A percentile compares a stretch with the other conserved stretches of the same genome.
Evolutionary conservation across 2,797 vertebrate species (phyloP).

Genomic region (Aplochiton taeniatus): DNA sequence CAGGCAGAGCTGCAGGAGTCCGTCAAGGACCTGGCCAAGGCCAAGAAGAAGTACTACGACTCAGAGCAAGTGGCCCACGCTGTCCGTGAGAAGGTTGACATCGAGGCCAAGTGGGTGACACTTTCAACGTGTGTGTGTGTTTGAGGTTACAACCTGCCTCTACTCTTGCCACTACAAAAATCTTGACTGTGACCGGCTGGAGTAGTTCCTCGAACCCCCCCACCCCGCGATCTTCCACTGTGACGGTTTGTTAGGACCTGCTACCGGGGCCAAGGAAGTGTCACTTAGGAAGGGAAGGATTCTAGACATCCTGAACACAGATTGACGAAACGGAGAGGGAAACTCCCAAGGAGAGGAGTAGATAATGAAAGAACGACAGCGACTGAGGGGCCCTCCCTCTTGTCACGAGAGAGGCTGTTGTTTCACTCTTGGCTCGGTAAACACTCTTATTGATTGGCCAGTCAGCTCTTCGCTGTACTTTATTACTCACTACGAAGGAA

Average conservation of each 20-base stretch:
- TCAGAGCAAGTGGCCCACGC: conserved; percentile 97
- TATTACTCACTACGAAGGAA: conserved; percentile 46
- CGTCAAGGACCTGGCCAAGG: conserved; percentile 96
- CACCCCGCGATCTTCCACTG: too few species aligned
- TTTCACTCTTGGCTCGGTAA: conserved; percentile 28
- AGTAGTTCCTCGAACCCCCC: too few species aligned
- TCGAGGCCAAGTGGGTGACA: conserved; percentile 93
- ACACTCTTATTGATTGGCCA: conserved; percentile 54
- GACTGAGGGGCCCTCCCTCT: too few species aligned
- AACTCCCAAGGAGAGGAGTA: background rate
- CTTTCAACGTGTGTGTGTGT: conserved; percentile 6
- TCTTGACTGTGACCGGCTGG: too few species aligned
- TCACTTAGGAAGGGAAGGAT: too few species aligned
- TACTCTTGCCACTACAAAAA: too few species aligned
- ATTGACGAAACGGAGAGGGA: too few species aligned
- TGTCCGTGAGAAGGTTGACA: conserved; percentile 95
- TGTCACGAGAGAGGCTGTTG: conserved; percentile 39
- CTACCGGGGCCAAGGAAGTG: too few species aligned
- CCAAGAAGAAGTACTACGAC: conserved; percentile 99
- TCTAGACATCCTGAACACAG: too few species aligned
- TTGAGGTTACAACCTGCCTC: background rate
- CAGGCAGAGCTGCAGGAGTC: conserved; percentile 95
- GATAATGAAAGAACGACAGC: conserved; percentile 7
- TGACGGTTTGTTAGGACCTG: too few species aligned
- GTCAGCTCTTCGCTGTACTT: conserved; percentile 42